phyloP scores from a whole-genome alignment of 2,797 vertebrate species.

The Gadopsis bispinosus region DNA sequence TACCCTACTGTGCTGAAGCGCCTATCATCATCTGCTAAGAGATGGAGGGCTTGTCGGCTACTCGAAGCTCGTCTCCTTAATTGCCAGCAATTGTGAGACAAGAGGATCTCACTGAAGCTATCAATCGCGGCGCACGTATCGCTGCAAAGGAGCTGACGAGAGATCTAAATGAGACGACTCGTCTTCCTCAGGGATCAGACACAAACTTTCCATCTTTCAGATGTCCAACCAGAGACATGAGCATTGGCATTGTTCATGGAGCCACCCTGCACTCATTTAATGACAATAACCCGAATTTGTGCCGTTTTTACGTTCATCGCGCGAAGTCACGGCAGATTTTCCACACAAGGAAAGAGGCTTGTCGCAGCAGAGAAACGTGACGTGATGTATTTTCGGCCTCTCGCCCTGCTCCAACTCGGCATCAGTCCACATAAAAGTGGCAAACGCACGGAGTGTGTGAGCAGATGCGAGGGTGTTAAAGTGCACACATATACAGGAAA shows the following conservation, averaged over 20 bases:
- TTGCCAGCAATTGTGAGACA: conserved; percentile 43
- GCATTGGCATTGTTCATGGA: neutral
- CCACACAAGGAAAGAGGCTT: neutral
- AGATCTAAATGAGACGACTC: neutral
- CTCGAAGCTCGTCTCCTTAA: conserved; percentile 49
- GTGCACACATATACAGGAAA: too few species aligned
- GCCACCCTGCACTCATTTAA: neutral
- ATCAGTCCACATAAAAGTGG: neutral
- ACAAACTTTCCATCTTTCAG: neutral
- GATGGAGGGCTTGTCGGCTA: conserved; percentile 58
- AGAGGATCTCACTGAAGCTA: conserved; percentile 36
- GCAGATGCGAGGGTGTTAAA: neutral
- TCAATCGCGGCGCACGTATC: neutral
- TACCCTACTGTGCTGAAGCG: conserved; percentile 13
- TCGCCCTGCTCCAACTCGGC: neutral
- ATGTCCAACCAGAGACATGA: conserved; percentile 1
- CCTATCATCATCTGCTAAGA: conserved; percentile 29
- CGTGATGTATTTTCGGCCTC: neutral
- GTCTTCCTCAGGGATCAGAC: neutral
- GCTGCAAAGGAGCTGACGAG: neutral
- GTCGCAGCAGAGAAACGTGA: neutral
- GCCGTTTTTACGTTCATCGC: conserved; percentile 23
- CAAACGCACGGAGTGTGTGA: neutral
- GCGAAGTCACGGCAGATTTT: conserved; percentile 3
- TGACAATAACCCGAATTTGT: conserved; percentile 1